Percentiles rank a stretch among this genome's conserved stretches.
Evolutionary conservation across 2,113 vertebrate species (phyloP).

Genomic region (Ploceus nigricollis): DNA sequence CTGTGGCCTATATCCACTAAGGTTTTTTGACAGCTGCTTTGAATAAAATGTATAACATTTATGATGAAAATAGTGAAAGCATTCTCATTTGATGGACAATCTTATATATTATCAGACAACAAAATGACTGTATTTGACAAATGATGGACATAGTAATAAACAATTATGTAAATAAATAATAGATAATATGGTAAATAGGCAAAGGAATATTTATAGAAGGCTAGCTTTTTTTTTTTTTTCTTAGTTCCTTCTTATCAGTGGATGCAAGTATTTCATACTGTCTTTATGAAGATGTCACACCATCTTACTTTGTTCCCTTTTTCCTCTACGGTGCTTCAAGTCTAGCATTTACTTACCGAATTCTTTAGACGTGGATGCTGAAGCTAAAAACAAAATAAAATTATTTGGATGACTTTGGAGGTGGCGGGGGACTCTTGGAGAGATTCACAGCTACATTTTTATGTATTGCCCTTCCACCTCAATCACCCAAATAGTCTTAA

Average conservation of each 20-base stretch:
- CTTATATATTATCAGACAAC: not conserved
- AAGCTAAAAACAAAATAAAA: not conserved
- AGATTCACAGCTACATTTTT: not conserved
- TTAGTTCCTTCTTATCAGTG: not conserved
- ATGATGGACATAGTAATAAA: not conserved
- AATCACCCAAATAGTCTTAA: not conserved
- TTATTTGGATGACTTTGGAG: not conserved
- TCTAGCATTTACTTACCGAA: not conserved
- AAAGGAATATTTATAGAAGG: not conserved
- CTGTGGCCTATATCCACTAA: not conserved
- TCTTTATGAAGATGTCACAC: not conserved
- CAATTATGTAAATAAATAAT: not conserved
- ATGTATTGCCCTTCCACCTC: not conserved
- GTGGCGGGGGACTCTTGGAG: not conserved
- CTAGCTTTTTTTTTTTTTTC: not conserved
- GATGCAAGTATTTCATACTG: not conserved
- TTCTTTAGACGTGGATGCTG: not conserved
- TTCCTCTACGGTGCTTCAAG: not conserved
- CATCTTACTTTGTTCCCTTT: not conserved
- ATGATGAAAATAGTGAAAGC: not conserved
- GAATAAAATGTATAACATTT: not conserved
- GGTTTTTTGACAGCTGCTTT: constrained; percentile 9
- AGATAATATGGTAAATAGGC: not conserved
- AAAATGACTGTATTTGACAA: not conserved
- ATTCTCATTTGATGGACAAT: not conserved